Evolutionary conservation across 2,113 vertebrate genomes (phyloP).

Genomic region (Oceanites oceanicus): DNA sequence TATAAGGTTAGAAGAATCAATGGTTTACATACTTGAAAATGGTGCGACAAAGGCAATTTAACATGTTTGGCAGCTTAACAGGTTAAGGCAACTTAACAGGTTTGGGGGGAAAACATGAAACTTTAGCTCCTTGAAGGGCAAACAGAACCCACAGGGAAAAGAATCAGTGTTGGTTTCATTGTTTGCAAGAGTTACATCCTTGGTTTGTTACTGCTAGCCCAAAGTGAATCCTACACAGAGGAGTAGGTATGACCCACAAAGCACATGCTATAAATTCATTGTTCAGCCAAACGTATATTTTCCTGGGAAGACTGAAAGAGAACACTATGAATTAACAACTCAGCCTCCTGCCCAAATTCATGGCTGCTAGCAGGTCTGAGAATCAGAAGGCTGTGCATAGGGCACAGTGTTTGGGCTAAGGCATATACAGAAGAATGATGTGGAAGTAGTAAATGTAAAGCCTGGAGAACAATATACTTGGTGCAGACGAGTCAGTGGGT

Average conservation of each 20-base stretch:
- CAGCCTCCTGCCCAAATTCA: neutral
- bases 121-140: neutral
- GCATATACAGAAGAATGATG: neutral
- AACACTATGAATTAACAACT: neutral
- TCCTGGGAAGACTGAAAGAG: neutral
- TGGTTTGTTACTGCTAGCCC: neutral
- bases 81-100: neutral
- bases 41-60: neutral
- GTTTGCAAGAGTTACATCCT: neutral
- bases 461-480: neutral
- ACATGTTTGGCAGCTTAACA: neutral
- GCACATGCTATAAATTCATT: neutral
- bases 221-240: neutral
- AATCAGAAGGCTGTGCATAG: neutral
- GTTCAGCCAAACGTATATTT: neutral
- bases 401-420: neutral
- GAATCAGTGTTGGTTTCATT: neutral
- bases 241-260: neutral
- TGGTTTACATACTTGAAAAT: neutral
- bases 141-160: neutral
- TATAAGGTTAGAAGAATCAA: neutral
- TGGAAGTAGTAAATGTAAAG: neutral
- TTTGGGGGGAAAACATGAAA: neutral
- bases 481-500: neutral
- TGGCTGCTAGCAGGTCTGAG: neutral